Evolutionary conservation across 2,888 invertebrate species (phyloP).

Genomic region (Teleiodes luculella): DNA sequence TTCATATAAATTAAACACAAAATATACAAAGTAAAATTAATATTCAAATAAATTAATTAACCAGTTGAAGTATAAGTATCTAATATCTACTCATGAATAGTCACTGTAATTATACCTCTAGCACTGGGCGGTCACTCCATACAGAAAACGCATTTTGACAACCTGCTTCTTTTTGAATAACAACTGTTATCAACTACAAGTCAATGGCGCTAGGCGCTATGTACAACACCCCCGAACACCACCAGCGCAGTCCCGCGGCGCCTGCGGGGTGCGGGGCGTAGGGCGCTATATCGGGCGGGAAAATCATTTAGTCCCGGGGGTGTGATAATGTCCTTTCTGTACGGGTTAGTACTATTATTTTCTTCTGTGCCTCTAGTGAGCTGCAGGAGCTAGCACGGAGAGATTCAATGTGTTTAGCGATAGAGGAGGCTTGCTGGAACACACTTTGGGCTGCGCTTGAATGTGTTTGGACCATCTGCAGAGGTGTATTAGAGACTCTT

Average conservation of each 20-base stretch:
- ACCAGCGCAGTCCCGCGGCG: too few relatives aligned
- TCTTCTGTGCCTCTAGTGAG: constrained; percentile 43
- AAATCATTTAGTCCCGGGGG: too few relatives aligned
- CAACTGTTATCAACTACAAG: too few relatives aligned
- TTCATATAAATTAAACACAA: constrained; percentile 2
- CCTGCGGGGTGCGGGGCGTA: too few relatives aligned
- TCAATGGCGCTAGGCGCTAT: too few relatives aligned
- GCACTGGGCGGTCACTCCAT: too few relatives aligned
- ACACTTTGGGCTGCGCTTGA: constrained; percentile 82
- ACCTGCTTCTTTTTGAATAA: too few relatives aligned
- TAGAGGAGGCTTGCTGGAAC: constrained; percentile 51
- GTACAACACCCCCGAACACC: too few relatives aligned
- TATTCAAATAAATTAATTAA: background rate
- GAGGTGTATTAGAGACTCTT: constrained; percentile 83
- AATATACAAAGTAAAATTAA: constrained; percentile 16
- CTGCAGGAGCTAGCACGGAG: constrained; percentile 54
- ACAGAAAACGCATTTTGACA: too few relatives aligned
- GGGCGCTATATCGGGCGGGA: too few relatives aligned
- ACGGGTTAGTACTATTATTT: too few relatives aligned
- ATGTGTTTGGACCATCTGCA: constrained; percentile 89
- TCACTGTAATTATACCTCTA: constrained; percentile 29
- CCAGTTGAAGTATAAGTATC: background rate
- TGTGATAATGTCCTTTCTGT: too few relatives aligned
- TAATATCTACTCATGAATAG: background rate
- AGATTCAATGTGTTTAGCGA: constrained; percentile 52